Percentiles rank a stretch among this genome's conserved stretches.
Conservation (phyloP, 1,140 invertebrate species). For the Drosophila micromelanica region DNA sequence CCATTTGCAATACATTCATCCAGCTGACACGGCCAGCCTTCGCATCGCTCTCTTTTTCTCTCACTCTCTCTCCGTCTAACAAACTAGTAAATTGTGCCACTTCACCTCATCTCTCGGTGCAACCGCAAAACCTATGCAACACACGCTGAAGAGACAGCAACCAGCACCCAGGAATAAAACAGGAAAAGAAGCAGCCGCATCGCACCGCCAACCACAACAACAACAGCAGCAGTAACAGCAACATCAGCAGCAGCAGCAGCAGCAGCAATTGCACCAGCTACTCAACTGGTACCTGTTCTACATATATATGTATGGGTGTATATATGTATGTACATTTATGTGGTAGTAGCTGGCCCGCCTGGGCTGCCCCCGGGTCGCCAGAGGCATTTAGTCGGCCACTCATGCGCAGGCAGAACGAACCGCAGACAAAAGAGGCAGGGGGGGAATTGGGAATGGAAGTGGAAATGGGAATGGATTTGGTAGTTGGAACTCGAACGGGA, state of each 20-base stretch:
- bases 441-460: neutral
- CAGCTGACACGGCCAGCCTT: neutral
- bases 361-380: constrained; percentile 7
- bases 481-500: constrained; percentile 6
- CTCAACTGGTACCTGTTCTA: constrained; percentile 44
- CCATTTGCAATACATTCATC: neutral
- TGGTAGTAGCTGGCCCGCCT: constrained; percentile 1
- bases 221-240: constrained; percentile 34
- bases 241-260: too few species aligned
- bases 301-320: constrained; percentile 1
- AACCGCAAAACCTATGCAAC: constrained; percentile 54
- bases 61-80: neutral
- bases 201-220: constrained; percentile 16
- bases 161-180: constrained; percentile 30
- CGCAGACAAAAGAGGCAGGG: constrained; percentile 17
- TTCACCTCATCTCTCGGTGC: neutral
- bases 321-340: neutral
- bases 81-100: neutral
- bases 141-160: constrained; percentile 9
- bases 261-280: constrained; percentile 21
- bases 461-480: constrained; percentile 5
- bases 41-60: neutral
- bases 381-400: constrained; percentile 42
- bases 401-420: constrained; percentile 43
- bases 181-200: constrained; percentile 60